A percentile compares a stretch with the other conserved stretches of the same genome.
These are phyloP conservation scores for Pentamera pediparva DNA, from an alignment of 53 echinoderm and acorn worm genomes.

Conservation along the genomic window DNA sequence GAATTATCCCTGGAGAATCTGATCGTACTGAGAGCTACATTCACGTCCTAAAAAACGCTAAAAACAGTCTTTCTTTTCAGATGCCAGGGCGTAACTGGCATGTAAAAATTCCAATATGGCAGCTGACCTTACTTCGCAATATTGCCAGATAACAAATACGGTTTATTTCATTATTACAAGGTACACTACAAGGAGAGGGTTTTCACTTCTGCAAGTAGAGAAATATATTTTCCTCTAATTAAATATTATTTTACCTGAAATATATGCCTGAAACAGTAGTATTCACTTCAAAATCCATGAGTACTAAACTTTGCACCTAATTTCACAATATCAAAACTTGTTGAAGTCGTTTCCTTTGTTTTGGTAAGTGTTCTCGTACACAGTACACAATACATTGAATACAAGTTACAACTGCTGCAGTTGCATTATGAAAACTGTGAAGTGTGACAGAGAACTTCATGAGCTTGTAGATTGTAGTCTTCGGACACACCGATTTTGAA, in stretches of 20 bases:
- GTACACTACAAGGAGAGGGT: neutral
- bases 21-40: too few species aligned
- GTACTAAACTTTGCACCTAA: too few species aligned
- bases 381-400: too few species aligned
- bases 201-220: neutral
- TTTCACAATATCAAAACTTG: too few species aligned
- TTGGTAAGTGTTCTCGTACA: too few species aligned
- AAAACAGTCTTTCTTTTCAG: neutral
- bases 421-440: too few species aligned
- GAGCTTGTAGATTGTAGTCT: too few species aligned
- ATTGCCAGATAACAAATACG: conserved; percentile 10
- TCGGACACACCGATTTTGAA: too few species aligned
- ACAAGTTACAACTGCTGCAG: too few species aligned
- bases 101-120: conserved; percentile 41
- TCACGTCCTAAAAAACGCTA: neutral
- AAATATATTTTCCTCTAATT: neutral
- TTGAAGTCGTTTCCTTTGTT: conserved; percentile 6
- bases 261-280: neutral
- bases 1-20: too few species aligned
- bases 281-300: too few species aligned
- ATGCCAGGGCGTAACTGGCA: conserved; percentile 34
- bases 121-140: conserved; percentile 25
- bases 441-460: too few species aligned
- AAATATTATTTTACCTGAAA: neutral
- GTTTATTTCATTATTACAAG: neutral